A percentile compares a stretch with the other conserved stretches of the same genome.
These are phyloP conservation scores for Eulacestoma nigropectus DNA, from an alignment of 2,113 vertebrate species.

Conservation along the genomic window DNA sequence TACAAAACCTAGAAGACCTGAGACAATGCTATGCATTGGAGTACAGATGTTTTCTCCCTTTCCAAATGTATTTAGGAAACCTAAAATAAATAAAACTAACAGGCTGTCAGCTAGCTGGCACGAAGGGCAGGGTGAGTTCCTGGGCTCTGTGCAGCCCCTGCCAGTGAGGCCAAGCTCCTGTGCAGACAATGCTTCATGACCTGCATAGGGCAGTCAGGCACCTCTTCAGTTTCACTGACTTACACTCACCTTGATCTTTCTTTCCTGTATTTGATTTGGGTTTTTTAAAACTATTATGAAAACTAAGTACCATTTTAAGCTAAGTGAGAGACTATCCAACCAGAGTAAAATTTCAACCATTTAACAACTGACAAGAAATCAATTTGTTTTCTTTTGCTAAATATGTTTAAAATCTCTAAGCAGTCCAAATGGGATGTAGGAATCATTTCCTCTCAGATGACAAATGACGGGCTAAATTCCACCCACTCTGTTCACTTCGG, in stretches of 20 bases:
- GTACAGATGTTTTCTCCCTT: not conserved
- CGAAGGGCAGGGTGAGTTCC: not conserved
- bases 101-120: not conserved
- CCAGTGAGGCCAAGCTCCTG: accelerated
- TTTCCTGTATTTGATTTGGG: not conserved
- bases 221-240: not conserved
- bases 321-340: not conserved
- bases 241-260: not conserved
- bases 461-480: not conserved
- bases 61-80: not conserved
- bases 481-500: not conserved
- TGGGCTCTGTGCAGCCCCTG: not conserved
- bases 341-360: not conserved
- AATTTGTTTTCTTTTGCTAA: constrained; percentile 5
- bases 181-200: accelerated
- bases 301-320: not conserved
- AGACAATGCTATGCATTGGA: not conserved
- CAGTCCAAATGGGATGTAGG: not conserved
- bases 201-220: not conserved
- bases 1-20: not conserved
- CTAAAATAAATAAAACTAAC: not conserved
- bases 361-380: not conserved
- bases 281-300: not conserved
- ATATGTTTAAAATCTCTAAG: not conserved
- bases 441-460: constrained; percentile 12